These are phyloP conservation scores for Batillaria attramentaria DNA, from an alignment of 1,140 invertebrate species.

Conservation along the genomic window DNA sequence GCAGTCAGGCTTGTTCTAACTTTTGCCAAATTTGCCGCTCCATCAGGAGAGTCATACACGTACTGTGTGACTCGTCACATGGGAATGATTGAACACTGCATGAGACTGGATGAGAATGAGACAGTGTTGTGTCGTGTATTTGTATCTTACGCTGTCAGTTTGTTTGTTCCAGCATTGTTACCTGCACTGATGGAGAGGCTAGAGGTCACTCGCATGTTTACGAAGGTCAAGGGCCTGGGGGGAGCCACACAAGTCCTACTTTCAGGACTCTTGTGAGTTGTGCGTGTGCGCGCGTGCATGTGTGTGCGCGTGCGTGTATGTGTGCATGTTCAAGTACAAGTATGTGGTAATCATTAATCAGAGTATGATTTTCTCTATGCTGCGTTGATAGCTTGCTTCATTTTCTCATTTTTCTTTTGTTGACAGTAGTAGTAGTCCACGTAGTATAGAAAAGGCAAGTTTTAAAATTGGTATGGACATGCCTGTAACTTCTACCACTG, in stretches of 20 bases:
- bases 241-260: constrained; percentile 71
- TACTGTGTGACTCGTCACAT: no score
- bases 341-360: background rate
- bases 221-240: constrained; percentile 70
- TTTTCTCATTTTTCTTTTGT: background rate
- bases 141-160: background rate
- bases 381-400: background rate
- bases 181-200: constrained; percentile 72
- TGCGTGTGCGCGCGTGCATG: background rate
- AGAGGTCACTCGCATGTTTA: constrained; percentile 78
- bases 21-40: no score
- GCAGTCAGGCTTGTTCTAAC: no score
- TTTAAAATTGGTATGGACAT: background rate
- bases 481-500: background rate
- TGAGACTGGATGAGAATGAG: background rate
- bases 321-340: background rate
- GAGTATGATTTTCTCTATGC: background rate
- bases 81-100: no score
- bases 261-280: constrained; percentile 71
- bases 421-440: background rate
- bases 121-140: background rate
- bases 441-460: background rate
- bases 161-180: constrained; percentile 60
- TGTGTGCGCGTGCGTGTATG: background rate
- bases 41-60: no score